Evolutionary conservation across 2,888 invertebrate genomes (phyloP).

Genomic region (Pristionchus arcanus): DNA sequence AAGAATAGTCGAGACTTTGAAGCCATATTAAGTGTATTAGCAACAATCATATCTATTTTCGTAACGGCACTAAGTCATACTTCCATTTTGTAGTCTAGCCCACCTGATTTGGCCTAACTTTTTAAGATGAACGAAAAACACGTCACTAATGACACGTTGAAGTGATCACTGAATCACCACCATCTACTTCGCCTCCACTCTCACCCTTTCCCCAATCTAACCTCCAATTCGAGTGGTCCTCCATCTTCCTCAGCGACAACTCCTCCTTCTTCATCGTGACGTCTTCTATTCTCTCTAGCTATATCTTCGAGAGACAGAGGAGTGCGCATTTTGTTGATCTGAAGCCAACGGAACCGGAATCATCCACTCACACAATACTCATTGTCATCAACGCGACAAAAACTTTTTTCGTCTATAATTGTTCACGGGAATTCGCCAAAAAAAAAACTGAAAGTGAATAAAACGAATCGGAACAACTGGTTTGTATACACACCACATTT

Average conservation of each 20-base stretch:
- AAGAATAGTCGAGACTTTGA: background rate
- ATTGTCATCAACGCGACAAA: constrained; percentile 5
- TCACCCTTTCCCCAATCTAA: constrained; percentile 75
- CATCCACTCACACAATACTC: background rate
- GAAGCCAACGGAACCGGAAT: background rate
- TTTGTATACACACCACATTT: too few relatives aligned
- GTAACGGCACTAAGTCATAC: background rate
- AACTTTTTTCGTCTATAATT: background rate
- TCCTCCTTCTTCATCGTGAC: constrained; percentile 68
- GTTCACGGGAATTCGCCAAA: background rate
- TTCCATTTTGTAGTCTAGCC: background rate
- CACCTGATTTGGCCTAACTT: background rate
- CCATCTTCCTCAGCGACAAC: constrained; percentile 60
- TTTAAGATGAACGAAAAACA: background rate
- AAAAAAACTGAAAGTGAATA: background rate
- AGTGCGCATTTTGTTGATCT: constrained; percentile 59
- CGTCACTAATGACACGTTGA: background rate
- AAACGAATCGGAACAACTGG: background rate
- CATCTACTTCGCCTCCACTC: background rate
- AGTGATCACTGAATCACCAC: background rate
- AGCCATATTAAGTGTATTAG: background rate
- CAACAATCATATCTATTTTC: background rate
- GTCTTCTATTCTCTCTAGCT: constrained; percentile 71
- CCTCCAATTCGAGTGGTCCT: constrained; percentile 82
- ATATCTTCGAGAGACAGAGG: constrained; percentile 77